A percentile compares a stretch with the other conserved stretches of the same genome.
Evolutionary conservation across 2,888 invertebrate species (phyloP).

Genomic region (Andrena flavipes): DNA sequence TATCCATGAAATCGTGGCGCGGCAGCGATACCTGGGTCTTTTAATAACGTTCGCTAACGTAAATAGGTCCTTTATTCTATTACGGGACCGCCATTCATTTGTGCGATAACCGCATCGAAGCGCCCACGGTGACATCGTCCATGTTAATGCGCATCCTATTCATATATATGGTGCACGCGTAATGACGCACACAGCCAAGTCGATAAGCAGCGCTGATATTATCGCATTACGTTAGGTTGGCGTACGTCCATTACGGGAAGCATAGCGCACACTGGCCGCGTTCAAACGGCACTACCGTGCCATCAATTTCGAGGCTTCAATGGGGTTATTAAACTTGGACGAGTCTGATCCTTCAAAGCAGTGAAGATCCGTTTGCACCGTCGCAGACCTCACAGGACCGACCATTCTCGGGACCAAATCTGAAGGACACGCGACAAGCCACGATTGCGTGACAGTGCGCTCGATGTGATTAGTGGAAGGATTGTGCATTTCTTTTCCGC

Average conservation of each 20-base stretch:
- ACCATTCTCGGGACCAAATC: background rate
- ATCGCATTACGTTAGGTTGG: conserved; percentile 47
- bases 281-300: conserved; percentile 3
- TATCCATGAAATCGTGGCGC: background rate
- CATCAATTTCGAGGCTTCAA: conserved; percentile 9
- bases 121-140: conserved; percentile 26
- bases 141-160: conserved; percentile 44
- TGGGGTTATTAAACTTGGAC: conserved; percentile 6
- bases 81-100: conserved; percentile 25
- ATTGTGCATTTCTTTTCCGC: background rate
- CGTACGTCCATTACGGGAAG: conserved; percentile 39
- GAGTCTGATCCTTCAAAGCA: conserved; percentile 22
- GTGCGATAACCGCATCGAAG: conserved; percentile 30
- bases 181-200: conserved; percentile 44
- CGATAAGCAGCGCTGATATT: conserved; percentile 56
- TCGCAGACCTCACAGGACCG: background rate
- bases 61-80: conserved; percentile 40
- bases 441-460: background rate
- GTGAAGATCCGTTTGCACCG: background rate
- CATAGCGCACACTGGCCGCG: conserved; percentile 18
- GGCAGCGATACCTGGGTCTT: conserved; percentile 4
- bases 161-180: conserved; percentile 37
- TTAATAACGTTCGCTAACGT: conserved; percentile 27
- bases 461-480: background rate
- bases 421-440: background rate